phyloP scores from a whole-genome alignment of 2,888 invertebrate species.

The Lissonota sp. region DNA sequence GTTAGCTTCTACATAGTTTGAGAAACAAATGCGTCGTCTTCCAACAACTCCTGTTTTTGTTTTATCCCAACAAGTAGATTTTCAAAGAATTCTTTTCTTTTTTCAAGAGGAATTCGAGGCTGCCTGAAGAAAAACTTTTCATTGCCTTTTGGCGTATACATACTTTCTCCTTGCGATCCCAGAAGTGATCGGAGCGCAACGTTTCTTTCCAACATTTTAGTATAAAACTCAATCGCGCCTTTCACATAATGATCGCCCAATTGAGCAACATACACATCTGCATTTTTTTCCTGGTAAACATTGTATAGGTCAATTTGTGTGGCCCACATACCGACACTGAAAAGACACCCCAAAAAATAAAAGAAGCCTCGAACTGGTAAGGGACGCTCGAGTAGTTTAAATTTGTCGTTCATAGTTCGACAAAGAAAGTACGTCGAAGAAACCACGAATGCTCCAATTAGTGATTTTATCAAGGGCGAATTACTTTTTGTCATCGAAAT shows the following conservation, averaged over 20 bases:
- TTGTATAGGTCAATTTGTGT: slow-evolving; percentile 88
- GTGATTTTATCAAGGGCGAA: slow-evolving; percentile 85
- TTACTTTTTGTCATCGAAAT: slow-evolving; percentile 87
- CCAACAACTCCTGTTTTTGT: too few species aligned
- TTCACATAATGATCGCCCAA: slow-evolving; percentile 87
- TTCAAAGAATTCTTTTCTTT: slow-evolving; percentile 89
- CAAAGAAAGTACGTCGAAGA: slow-evolving; percentile 85
- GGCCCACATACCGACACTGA: slow-evolving; percentile 87
- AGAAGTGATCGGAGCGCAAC: slow-evolving; percentile 89
- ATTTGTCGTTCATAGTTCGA: slow-evolving; percentile 84
- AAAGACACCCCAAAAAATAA: slow-evolving; percentile 86
- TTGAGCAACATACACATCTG: slow-evolving; percentile 87
- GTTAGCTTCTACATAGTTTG: too few species aligned
- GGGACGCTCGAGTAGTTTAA: slow-evolving; percentile 86
- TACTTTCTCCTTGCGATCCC: slow-evolving; percentile 86
- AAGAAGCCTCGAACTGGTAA: slow-evolving; percentile 82
- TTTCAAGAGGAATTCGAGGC: slow-evolving; percentile 87
- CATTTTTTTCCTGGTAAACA: slow-evolving; percentile 86
- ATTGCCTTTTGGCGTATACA: slow-evolving; percentile 89
- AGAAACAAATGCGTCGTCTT: too few species aligned
- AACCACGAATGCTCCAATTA: slow-evolving; percentile 83
- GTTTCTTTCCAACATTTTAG: slow-evolving; percentile 90
- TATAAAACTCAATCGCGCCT: slow-evolving; percentile 92
- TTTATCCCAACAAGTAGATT: slow-evolving; percentile 72
- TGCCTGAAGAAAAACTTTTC: slow-evolving; percentile 88